phyloP scores from a whole-genome alignment of 2,113 vertebrate species.

The Pungitius pungitius region DNA sequence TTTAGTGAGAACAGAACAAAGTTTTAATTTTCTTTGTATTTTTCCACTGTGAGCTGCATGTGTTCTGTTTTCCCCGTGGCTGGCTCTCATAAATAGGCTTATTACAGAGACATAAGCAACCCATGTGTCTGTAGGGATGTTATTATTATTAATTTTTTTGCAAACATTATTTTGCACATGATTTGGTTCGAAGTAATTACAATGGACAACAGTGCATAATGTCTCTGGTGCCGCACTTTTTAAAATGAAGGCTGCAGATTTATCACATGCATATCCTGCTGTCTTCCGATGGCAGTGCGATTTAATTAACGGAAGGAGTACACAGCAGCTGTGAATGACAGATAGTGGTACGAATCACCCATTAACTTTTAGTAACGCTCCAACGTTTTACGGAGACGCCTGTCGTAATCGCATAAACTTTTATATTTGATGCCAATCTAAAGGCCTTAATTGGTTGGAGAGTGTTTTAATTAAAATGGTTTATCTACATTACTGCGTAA shows the following conservation, averaged over 20 bases:
- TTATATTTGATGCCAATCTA: slow-evolving; percentile 30
- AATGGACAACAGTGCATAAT: slow-evolving; percentile 4
- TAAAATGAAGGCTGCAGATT: slow-evolving; percentile 36
- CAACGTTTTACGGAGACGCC: slow-evolving; percentile 22
- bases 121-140: background rate
- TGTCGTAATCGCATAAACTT: slow-evolving; percentile 17
- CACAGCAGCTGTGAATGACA: slow-evolving; percentile 38
- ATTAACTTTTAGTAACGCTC: slow-evolving; percentile 29
- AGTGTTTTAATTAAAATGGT: slow-evolving; percentile 25
- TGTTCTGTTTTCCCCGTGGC: background rate
- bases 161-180: slow-evolving; percentile 4
- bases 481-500: slow-evolving; percentile 23
- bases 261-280: slow-evolving; percentile 13
- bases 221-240: slow-evolving; percentile 17
- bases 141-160: background rate
- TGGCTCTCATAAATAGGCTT: background rate
- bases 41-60: slow-evolving; percentile 9
- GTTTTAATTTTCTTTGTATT: slow-evolving; percentile 20
- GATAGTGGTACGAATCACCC: slow-evolving; percentile 10
- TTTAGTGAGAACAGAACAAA: slow-evolving; percentile 8
- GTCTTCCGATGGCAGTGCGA: slow-evolving; percentile 29
- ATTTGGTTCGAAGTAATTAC: slow-evolving; percentile 13
- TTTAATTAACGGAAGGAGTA: slow-evolving; percentile 36
- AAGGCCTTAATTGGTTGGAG: background rate
- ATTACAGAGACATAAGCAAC: background rate